phyloP scores from a whole-genome alignment of 2,113 vertebrate genomes.

The Poecile atricapillus region DNA sequence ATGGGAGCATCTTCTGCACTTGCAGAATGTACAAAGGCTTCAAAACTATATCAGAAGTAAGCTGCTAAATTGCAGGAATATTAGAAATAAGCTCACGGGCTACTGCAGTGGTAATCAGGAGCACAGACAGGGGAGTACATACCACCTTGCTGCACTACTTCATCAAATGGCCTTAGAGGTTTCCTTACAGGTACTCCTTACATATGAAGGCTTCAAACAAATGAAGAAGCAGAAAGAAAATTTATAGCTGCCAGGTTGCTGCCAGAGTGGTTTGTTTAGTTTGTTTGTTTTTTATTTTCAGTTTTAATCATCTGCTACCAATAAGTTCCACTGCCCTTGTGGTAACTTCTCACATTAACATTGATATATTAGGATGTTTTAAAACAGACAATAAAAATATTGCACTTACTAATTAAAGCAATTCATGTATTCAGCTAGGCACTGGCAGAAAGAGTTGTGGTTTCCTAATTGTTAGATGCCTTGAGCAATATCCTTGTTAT shows the following conservation, averaged over 20 bases:
- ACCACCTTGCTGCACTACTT: background rate
- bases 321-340: slow-evolving; percentile 23
- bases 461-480: slow-evolving; percentile 23
- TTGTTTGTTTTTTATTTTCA: slow-evolving; percentile 2
- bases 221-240: background rate
- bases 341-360: slow-evolving; percentile 3
- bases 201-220: background rate
- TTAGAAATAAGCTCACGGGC: background rate
- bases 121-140: background rate
- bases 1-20: background rate
- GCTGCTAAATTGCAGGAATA: background rate
- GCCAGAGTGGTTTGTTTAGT: background rate
- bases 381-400: slow-evolving; percentile 34
- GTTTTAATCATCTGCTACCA: slow-evolving; percentile 36
- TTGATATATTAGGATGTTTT: slow-evolving; percentile 32
- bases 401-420: slow-evolving; percentile 28
- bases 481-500: background rate
- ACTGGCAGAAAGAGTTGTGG: slow-evolving; percentile 1
- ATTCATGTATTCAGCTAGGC: background rate
- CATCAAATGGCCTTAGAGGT: background rate
- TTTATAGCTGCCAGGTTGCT: background rate
- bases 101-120: background rate
- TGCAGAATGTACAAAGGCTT: background rate
- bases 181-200: background rate
- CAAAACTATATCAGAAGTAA: background rate